These are phyloP conservation scores for Myotis lucifugus DNA, from an alignment of 2,113 vertebrate genomes.

Conservation along the genomic window DNA sequence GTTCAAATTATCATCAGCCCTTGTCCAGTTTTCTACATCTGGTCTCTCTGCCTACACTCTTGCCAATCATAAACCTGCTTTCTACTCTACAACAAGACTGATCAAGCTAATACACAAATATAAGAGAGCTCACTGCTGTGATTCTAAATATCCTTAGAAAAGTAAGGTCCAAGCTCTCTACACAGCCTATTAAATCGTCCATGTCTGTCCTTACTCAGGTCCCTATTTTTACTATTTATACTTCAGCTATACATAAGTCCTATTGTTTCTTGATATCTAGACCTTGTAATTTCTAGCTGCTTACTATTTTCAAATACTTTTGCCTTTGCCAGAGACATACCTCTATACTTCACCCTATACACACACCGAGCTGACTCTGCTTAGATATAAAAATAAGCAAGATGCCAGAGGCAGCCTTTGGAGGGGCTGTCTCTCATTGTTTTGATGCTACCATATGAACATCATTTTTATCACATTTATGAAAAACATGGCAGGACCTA, in stretches of 20 bases:
- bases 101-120: neutral
- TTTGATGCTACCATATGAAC: neutral
- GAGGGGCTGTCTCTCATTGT: neutral
- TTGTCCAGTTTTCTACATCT: neutral
- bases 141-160: neutral
- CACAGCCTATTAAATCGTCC: rapidly evolving
- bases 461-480: neutral
- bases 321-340: neutral
- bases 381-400: neutral
- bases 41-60: neutral
- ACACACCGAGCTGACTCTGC: neutral
- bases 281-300: neutral
- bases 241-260: neutral
- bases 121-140: rapidly evolving
- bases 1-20: neutral
- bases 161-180: neutral
- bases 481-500: neutral
- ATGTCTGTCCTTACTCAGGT: neutral
- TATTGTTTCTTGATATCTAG: neutral
- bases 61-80: neutral
- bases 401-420: too few relatives aligned
- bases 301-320: neutral
- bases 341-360: neutral
- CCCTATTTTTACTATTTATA: too few relatives aligned
- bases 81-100: neutral